Conservation (phyloP, 1,140 invertebrate genomes). For the Stegodyphus dumicola region DNA sequence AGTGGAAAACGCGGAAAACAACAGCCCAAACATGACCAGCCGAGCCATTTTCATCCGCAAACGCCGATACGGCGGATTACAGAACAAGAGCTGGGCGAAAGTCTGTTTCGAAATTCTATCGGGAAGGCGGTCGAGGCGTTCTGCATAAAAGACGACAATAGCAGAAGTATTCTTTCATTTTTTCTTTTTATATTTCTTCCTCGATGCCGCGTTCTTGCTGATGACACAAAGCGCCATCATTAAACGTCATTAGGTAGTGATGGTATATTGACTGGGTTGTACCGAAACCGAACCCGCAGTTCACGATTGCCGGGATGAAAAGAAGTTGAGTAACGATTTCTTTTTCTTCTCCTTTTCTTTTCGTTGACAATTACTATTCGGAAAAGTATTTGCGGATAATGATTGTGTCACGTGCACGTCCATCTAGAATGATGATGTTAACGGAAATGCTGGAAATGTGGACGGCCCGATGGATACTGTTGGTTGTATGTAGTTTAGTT, state of each 20-base stretch:
- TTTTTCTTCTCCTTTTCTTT: constrained; percentile 4
- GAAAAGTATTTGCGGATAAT: constrained; percentile 45
- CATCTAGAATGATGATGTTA: constrained; percentile 24
- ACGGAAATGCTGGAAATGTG: constrained; percentile 8
- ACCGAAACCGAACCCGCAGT: constrained; percentile 47
- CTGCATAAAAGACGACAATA: constrained; percentile 42
- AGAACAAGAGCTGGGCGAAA: constrained; percentile 1
- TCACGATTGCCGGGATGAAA: constrained; percentile 44
- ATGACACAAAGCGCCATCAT: constrained; percentile 54
- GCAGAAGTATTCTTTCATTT: constrained; percentile 7
- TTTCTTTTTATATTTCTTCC: not conserved
- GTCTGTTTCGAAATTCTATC: constrained; percentile 1
- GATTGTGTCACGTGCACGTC: constrained; percentile 39
- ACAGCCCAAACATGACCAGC: constrained; percentile 20
- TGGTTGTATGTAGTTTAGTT: no score
- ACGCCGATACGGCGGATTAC: constrained; percentile 45
- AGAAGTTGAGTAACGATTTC: constrained; percentile 26
- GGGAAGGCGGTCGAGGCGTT: not conserved
- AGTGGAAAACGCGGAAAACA: not conserved
- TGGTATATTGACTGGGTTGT: constrained; percentile 51
- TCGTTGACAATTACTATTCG: constrained; percentile 26
- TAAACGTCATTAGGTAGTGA: constrained; percentile 55
- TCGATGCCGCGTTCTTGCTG: constrained; percentile 12
- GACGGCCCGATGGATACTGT: no score
- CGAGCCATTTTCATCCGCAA: constrained; percentile 10